These are phyloP conservation scores for Pygoscelis adeliae DNA, from an alignment of 2,113 vertebrate species.

Conservation along the genomic window DNA sequence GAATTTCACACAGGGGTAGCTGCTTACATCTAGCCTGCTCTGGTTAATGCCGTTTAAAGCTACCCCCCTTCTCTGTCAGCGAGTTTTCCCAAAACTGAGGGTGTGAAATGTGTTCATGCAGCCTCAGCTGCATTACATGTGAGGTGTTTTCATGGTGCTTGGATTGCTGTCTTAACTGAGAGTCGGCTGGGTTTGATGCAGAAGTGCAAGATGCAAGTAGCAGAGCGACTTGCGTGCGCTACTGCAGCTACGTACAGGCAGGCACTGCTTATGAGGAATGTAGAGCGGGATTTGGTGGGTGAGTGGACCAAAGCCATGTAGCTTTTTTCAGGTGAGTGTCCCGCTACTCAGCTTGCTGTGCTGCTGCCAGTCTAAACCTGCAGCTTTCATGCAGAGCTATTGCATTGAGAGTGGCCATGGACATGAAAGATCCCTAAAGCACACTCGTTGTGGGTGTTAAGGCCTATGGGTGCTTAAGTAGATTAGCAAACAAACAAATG, in stretches of 20 bases:
- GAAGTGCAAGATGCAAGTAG: neutral
- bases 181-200: neutral
- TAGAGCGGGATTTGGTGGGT: neutral
- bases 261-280: neutral
- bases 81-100: neutral
- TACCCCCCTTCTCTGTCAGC: neutral
- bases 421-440: neutral
- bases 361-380: neutral
- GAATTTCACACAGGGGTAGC: conserved; percentile 23
- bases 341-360: neutral
- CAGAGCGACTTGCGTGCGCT: rapidly evolving
- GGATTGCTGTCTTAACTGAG: neutral
- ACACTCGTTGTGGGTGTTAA: neutral
- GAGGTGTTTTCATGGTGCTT: neutral
- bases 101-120: neutral
- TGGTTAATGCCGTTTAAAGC: conserved; percentile 7
- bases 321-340: neutral
- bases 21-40: neutral
- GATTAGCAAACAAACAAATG: conserved; percentile 69
- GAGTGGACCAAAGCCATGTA: neutral
- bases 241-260: neutral
- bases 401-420: neutral
- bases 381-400: neutral
- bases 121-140: rapidly evolving
- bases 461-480: conserved; percentile 46